These are phyloP conservation scores for Orius laevigatus DNA, from an alignment of 1,140 invertebrate species.

Conservation along the genomic window DNA sequence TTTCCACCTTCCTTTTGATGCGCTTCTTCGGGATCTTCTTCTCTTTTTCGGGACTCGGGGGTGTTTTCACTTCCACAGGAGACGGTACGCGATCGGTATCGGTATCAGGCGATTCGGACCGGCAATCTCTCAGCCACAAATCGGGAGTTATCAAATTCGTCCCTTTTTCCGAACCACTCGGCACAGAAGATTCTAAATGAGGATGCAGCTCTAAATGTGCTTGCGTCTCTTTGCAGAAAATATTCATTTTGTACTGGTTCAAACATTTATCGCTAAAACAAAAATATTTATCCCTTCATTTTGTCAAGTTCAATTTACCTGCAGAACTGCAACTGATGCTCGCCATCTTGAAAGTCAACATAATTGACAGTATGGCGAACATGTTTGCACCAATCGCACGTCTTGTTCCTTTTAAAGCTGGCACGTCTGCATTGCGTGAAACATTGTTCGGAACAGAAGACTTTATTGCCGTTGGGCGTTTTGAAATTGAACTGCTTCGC, in stretches of 20 bases:
- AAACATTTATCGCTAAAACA: constrained; percentile 73
- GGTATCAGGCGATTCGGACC: constrained; percentile 40
- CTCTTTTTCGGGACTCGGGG: background rate
- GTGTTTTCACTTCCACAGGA: constrained; percentile 17
- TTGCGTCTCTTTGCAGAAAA: constrained; percentile 80
- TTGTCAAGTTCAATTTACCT: constrained; percentile 24
- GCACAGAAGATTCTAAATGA: constrained; percentile 31
- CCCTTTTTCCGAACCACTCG: constrained; percentile 28
- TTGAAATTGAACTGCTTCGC: constrained; percentile 29
- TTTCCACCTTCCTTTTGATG: background rate
- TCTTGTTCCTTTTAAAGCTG: constrained; percentile 77
- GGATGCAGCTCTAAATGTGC: constrained; percentile 72
- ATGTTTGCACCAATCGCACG: constrained; percentile 87
- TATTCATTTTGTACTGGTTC: constrained; percentile 92
- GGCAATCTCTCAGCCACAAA: constrained; percentile 63
- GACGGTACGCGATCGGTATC: constrained; percentile 24
- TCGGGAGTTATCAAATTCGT: constrained; percentile 65
- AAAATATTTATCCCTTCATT: constrained; percentile 5
- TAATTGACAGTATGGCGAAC: constrained; percentile 81
- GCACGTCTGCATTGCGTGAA: constrained; percentile 74
- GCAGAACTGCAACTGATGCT: constrained; percentile 61
- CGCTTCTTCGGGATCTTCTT: constrained; percentile 2
- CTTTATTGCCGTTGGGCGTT: constrained; percentile 25
- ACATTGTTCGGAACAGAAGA: constrained; percentile 74
- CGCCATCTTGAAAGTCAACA: constrained; percentile 69